These are phyloP conservation scores for Sipha flava DNA, from an alignment of 1,140 invertebrate species.

Conservation along the genomic window DNA sequence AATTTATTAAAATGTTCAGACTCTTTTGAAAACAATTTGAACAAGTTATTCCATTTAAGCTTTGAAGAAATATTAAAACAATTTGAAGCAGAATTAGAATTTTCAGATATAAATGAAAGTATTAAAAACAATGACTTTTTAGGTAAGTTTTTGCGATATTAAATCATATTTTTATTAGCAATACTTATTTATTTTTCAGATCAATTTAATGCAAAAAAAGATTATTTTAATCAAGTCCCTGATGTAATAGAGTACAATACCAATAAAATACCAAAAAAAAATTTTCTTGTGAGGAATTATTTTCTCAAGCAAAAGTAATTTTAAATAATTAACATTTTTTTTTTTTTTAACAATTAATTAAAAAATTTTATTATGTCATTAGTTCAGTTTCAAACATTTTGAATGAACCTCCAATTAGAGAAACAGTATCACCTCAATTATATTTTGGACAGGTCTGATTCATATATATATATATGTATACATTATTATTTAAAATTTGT, in stretches of 20 bases:
- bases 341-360: not conserved
- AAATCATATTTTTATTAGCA: not conserved
- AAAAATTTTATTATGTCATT: not conserved
- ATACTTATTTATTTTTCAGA: not conserved
- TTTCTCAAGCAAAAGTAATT: not conserved
- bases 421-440: not conserved
- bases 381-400: not conserved
- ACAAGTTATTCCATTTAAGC: not conserved
- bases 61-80: not conserved
- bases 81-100: not conserved
- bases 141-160: not conserved
- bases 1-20: not conserved
- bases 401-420: not conserved
- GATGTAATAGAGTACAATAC: not conserved
- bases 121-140: not conserved
- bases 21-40: not conserved
- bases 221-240: not conserved
- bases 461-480: no score
- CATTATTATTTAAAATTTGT: not conserved
- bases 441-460: not conserved
- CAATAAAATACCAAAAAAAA: constrained; percentile 1
- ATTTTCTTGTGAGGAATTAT: not conserved
- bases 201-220: not conserved
- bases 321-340: not conserved
- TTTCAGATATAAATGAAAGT: not conserved